Evolutionary conservation across 92 coral and sea anemone genomes (phyloP), one percentile per base, ranked within the genome.

Genomic region (Parazoanthus atlanticus): DNA sequence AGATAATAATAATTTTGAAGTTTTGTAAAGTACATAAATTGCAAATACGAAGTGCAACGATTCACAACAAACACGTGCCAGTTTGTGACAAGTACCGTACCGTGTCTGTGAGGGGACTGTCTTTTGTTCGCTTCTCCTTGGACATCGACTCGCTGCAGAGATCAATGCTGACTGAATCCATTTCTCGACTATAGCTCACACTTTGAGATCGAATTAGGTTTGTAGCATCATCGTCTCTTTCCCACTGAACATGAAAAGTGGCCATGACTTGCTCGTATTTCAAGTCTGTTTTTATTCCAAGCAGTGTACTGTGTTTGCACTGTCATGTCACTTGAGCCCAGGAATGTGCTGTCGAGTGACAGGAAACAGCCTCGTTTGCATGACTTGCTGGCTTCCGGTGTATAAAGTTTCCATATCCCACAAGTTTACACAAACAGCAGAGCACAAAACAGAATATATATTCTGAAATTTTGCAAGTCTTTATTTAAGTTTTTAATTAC

Each of bases 161-260:
- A 41, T 95, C 97, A 31, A 95, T 91, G 79, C 78, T 94, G 3
- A 94, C 91, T 21, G 86, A 77, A 65, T 95, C 95, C 30, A 93
- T 73, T 0, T 88, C 93, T 32, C 93, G 83, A 41, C 86, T 77
- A 82, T 94, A 95, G 67, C 93, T 92, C 38, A 92, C 96, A 66
- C 89, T 81, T 43, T 94, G 78, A 64, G 84, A 85, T 79, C 91
- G 93, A 13, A 85, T 89, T 25, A 93, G 90, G 33, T 86, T 73
- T 23, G 89, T 75, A 31, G 19, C 32, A 47, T 76, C 80, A 32
- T 86, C 74, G 30, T 64, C 82, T 54, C 23, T 75, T 23, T 84
- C 78, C 87, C 87, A 70, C 40, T 84, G 87, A 12, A 84, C 87
- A 30, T 84, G 87, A 43, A 84, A 84, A 70, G 87, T 84, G 78